Evolutionary conservation across 1,140 invertebrate species (phyloP), one percentile per base, ranked within the genome.

Genomic region (Scaptodrosophila lebanonensis): DNA sequence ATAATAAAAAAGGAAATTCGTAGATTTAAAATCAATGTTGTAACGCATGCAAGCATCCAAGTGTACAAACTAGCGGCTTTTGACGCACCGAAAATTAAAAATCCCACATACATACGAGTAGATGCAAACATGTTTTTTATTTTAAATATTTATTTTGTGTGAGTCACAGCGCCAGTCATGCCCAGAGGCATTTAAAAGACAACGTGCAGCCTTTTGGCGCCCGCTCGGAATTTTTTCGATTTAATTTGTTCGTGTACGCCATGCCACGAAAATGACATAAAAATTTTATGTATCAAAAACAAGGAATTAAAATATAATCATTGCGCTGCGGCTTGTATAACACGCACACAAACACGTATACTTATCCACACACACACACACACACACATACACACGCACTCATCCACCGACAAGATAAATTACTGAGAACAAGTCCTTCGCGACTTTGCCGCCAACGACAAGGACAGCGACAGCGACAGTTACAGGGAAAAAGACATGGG

Each of bases 381-480:
- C 18, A 18, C 36, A 27, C 29, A 39, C 43, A 18, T 13, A 20
- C 35, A 15, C 29, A 33, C 11, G 35, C 22, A 71, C 18, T 17
- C 36, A 27, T n/a, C 22, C 57, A 29, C 54, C 56, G 63, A 53
- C 68, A 79, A 79, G 75, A 79, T 82, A 73, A 77, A 77, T 73
- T 67, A 73, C 73, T 82, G 73, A 73, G 62, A 65, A 64, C 73
- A 79, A 82, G 56, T 68, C 68, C 48, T 42, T 43, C 52, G 42
- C 49, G 65, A 45, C 40, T 66, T 66, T 36, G 62, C 73, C 44
- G 29, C 52, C 52, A 56, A 77, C 66, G 22, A 25, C 22, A 25
- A 3, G 22, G 8, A 25, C n/a, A n/a, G n/a, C n/a, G n/a, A n/a
- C n/a, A n/a, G n/a, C n/a, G n/a, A n/a, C n/a, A n/a, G n/a, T n/a